Percentiles rank a stretch among this genome's conserved stretches.
Evolutionary conservation across 2,797 vertebrate species (phyloP).

Genomic region (Cercopithecus neglectus): DNA sequence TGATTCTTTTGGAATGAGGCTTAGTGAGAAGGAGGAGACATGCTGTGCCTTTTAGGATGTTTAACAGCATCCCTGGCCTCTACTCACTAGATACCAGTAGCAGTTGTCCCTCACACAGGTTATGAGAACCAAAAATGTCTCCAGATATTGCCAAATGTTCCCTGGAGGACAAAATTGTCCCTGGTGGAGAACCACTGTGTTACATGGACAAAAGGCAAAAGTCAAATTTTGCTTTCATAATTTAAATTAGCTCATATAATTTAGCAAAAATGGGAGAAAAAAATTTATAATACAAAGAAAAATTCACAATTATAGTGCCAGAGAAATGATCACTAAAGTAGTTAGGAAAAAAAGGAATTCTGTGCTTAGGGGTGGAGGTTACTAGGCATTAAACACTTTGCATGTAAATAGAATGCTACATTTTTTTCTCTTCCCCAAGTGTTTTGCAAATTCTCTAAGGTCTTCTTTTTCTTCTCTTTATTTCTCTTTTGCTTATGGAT

Average conservation of each 20-base stretch:
- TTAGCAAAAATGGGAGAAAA: background rate
- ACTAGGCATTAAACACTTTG: background rate
- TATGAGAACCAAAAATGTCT: background rate
- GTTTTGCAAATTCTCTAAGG: background rate
- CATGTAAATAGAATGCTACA: background rate
- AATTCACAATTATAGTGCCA: background rate
- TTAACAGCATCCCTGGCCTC: background rate
- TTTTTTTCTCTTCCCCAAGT: background rate
- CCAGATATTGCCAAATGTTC: background rate
- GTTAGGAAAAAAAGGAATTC: background rate
- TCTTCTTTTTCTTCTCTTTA: background rate
- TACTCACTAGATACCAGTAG: background rate
- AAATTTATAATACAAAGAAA: background rate
- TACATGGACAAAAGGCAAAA: background rate
- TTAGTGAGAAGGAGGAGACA: background rate
- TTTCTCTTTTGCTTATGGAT: background rate
- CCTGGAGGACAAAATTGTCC: background rate
- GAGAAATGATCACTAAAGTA: background rate
- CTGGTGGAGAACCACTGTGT: background rate
- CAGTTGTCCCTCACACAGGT: background rate
- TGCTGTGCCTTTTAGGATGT: background rate
- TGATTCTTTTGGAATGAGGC: background rate
- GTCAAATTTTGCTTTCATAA: background rate
- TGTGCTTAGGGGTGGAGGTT: background rate
- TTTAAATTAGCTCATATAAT: conserved; percentile 28